Percentiles rank a stretch among this genome's conserved stretches.
phyloP scores from a whole-genome alignment of 2,797 vertebrate species.

The Coilia nasus region DNA sequence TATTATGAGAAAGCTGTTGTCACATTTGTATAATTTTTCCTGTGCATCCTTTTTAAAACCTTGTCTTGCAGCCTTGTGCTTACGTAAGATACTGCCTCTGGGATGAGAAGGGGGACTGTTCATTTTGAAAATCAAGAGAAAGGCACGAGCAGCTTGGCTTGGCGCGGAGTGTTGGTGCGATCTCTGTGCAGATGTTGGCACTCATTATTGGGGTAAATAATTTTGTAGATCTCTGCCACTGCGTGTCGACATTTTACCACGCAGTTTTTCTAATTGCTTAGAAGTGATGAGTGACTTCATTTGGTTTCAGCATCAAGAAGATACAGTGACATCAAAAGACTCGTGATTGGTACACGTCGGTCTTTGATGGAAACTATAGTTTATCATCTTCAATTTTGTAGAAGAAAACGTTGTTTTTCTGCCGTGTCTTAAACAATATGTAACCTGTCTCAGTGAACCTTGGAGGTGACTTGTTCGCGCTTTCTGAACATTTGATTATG shows the following conservation, averaged over 20 bases:
- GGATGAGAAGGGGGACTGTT: background rate
- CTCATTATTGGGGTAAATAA: background rate
- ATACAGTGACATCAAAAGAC: background rate
- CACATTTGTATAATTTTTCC: background rate
- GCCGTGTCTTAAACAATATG: background rate
- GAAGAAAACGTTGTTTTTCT: background rate
- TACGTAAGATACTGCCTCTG: constrained; percentile 7
- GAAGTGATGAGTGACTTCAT: background rate
- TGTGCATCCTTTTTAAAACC: constrained; percentile 10
- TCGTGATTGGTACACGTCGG: background rate
- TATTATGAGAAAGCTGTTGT: background rate
- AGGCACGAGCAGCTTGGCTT: background rate
- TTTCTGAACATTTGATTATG: constrained; percentile 20
- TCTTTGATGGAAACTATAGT: background rate
- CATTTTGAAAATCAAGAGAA: constrained; percentile 1
- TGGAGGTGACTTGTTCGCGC: background rate
- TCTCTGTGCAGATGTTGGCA: background rate
- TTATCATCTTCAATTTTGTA: background rate
- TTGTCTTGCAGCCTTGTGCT: constrained; percentile 9
- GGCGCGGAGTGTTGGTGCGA: background rate
- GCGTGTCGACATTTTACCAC: constrained; percentile 19
- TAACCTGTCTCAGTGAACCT: background rate
- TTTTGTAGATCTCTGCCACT: background rate
- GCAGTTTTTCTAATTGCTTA: background rate
- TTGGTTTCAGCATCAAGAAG: background rate